Evolutionary conservation across 2,888 invertebrate genomes (phyloP).

Genomic region (Candidula unifasciata): DNA sequence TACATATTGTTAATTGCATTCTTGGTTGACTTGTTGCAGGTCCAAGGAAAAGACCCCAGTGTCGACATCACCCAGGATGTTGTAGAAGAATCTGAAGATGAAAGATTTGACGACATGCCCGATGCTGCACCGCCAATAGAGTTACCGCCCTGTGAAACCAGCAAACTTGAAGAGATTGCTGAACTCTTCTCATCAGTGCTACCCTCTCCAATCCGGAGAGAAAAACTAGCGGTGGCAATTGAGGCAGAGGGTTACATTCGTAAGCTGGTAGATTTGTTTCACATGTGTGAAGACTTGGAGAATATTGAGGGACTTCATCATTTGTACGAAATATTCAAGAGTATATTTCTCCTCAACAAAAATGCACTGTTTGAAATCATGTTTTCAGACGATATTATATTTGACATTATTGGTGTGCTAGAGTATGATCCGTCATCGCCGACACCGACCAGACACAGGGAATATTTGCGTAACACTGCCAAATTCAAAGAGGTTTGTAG

Average conservation of each 20-base stretch:
- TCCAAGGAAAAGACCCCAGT: slow-evolving; percentile 99
- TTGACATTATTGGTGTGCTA: slow-evolving; percentile 93
- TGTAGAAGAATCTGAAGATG: slow-evolving; percentile 83
- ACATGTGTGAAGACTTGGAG: slow-evolving; percentile 97
- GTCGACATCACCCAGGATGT: slow-evolving; percentile 93
- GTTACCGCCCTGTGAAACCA: slow-evolving; percentile 95
- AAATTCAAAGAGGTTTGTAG: slow-evolving; percentile 80
- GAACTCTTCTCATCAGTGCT: slow-evolving; percentile 82
- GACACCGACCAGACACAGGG: slow-evolving; percentile 85
- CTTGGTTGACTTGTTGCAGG: slow-evolving; percentile 80
- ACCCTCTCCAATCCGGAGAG: slow-evolving; percentile 92
- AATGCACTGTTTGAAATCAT: slow-evolving; percentile 97
- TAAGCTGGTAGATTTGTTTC: slow-evolving; percentile 95
- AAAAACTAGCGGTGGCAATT: slow-evolving; percentile 93
- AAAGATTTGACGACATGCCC: slow-evolving; percentile 96
- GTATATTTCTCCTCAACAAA: slow-evolving; percentile 98
- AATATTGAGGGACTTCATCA: slow-evolving; percentile 92
- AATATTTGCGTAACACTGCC: slow-evolving; percentile 94
- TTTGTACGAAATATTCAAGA: slow-evolving; percentile 98
- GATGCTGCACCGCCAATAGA: slow-evolving; percentile 96
- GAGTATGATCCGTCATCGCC: slow-evolving; percentile 93
- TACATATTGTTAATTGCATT: background rate
- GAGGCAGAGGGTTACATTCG: slow-evolving; percentile 97
- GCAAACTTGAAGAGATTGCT: slow-evolving; percentile 94
- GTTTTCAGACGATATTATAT: slow-evolving; percentile 96